Base-by-base conservation (phyloP, 2,797 vertebrate species). In the Spinibarbus caldwelli region DNA sequence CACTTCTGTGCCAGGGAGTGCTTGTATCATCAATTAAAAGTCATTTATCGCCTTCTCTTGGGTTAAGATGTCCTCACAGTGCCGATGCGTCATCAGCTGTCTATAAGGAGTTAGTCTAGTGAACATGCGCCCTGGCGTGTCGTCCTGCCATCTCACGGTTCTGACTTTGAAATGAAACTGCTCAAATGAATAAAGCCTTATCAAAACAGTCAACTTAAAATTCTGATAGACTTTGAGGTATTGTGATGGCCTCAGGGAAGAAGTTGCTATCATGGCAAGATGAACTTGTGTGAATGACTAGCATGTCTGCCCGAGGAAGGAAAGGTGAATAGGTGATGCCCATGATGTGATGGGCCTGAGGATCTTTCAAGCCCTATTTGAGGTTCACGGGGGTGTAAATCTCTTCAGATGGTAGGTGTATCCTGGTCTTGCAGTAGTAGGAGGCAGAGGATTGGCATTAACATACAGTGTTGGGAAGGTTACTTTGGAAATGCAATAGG, bases 261-360 rank as follows among this genome's bases (percentile, higher is more conserved):
- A 75, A 43, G 52, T 45, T 36, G 41, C 43, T 62, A 34, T 75
- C 14, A 36, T 75, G 31, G 43, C 23, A 14, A n/a, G 71, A 66
- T 45, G 43, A 49, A 75, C 57, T 83, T 75, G 23, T 75, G 57
- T 49, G 29, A 21, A 47, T 83, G 70, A 38, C n/a, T 72, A 72
- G 49, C 67, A 31, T 82, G n/a, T 41, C n/a, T 38, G 52, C n/a
- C 68, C 4, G 17, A 82, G 38, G 19, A 54, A 80, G 52, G 45
- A 15, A 52, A 80, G 64, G 15, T 54, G 6, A 82, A 45, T 23
- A 72, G n/a, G 80, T 57, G 36, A 82, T n/a, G 41, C 19, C 12
- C 38, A 26, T 43, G 21, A 75, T 29, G 41, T 83, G 52, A 83
- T 72, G 29, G 52, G n/a, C 17, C 68, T 72, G 70, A 75, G 70